A percentile compares a stretch with the other conserved stretches of the same genome.
These are phyloP conservation scores for rat (Rattus norvegicus) DNA, from an alignment of 2,113 vertebrate species.

Conservation along the genomic window GRCr8 NC_086031.1:64372001-64372500, in stretches of 20 bases:
- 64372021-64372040: neutral
- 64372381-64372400: neutral
- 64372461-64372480: neutral
- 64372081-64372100: neutral
- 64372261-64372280: neutral
- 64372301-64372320: neutral
- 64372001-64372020: too few relatives aligned
- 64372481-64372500: neutral
- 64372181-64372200: neutral
- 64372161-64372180: conserved; percentile 22
- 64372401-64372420: neutral
- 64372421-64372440: neutral
- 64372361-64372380: neutral
- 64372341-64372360: neutral
- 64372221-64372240: conserved; percentile 31
- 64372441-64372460: neutral
- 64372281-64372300: conserved; percentile 22
- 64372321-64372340: neutral
- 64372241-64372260: conserved; percentile 21
- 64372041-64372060: neutral
- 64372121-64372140: conserved; percentile 17
- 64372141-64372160: conserved; percentile 25
- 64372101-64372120: neutral
- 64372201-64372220: neutral
- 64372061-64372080: neutral